Evolutionary conservation across 2,113 vertebrate genomes (phyloP), one percentile per base, ranked within the genome.

Genomic region (Ophthalmolycus amberensis): DNA sequence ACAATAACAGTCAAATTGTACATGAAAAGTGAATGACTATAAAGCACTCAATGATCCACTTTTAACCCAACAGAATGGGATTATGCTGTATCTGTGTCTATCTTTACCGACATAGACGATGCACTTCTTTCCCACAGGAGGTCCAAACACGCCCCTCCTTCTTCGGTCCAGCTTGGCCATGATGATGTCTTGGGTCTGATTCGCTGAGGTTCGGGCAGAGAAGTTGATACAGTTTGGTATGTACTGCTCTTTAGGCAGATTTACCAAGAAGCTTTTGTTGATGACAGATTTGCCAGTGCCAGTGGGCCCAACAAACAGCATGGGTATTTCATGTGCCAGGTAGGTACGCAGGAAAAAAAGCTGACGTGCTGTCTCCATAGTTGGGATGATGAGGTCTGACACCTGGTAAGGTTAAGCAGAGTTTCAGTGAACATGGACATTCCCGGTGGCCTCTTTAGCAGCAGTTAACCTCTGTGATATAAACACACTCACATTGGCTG

Each of bases 251-350:
- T 97, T 97, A 68, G 97, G 96, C 59, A 99, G 95, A 16, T 77
- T 91, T 54, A 98, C 92, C 63, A 99, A 93, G 83, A 97, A 98
- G 90, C 89, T 97, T 89, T 96, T 96, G 77, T 95, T 97, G 90
- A 98, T 97, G 64, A 94, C 94, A 44, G 97, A 97, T 91, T 99
- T 99, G 37, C 97, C 97, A 4, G 98, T 99, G 82, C 97, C 97
- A n/a, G 98, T 99, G 70, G 97, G 96, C 32, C 98, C 98, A 83
- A 99, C 96, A 42, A 99, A 97, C 65, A 99, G 90, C 83, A 93
- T 48, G 5, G 97, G 96, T 32, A 98, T 87, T 71, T 93, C 92
- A 66, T 97, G 97, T 0, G 95, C 91, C 83, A 98, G 82, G 62
- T 96, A 98, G 0, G 94, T 95, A 71, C 93, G 94, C 75, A 99